phyloP scores from a whole-genome alignment of 2,113 vertebrate genomes.

The Oryzias curvinotus region DNA sequence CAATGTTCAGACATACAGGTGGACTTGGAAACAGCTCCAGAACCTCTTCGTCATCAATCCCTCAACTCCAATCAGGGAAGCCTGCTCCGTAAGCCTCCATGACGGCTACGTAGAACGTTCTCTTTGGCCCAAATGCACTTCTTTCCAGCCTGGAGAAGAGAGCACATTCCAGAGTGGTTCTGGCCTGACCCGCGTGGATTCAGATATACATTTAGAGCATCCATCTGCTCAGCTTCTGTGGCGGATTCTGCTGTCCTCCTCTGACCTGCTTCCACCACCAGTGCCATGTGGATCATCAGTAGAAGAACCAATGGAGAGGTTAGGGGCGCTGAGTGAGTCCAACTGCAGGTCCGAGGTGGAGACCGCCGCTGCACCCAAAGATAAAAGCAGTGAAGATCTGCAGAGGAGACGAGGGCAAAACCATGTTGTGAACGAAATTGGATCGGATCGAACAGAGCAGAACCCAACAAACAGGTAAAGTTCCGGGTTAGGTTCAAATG shows the following conservation, averaged over 20 bases:
- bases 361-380: not conserved
- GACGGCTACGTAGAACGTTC: slow-evolving; percentile 5
- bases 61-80: not conserved
- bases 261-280: slow-evolving; percentile 50
- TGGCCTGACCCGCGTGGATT: too few relatives aligned
- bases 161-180: not conserved
- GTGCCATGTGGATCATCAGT: slow-evolving; percentile 16
- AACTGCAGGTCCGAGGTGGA: not conserved
- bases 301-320: slow-evolving; percentile 3
- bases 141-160: not conserved
- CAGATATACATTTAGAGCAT: slow-evolving; percentile 43
- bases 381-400: not conserved
- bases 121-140: not conserved
- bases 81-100: not conserved
- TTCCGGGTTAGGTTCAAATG: too few relatives aligned
- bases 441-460: not conserved
- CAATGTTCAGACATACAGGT: not conserved
- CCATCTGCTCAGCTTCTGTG: slow-evolving; percentile 62
- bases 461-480: not conserved
- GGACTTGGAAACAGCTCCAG: slow-evolving; percentile 47
- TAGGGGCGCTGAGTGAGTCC: not conserved
- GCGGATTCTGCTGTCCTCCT: slow-evolving; percentile 59
- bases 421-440: not conserved
- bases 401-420: not conserved
- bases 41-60: not conserved